Evolutionary conservation across 2,113 vertebrate species (phyloP).

Genomic region (Puntigrus tetrazona): DNA sequence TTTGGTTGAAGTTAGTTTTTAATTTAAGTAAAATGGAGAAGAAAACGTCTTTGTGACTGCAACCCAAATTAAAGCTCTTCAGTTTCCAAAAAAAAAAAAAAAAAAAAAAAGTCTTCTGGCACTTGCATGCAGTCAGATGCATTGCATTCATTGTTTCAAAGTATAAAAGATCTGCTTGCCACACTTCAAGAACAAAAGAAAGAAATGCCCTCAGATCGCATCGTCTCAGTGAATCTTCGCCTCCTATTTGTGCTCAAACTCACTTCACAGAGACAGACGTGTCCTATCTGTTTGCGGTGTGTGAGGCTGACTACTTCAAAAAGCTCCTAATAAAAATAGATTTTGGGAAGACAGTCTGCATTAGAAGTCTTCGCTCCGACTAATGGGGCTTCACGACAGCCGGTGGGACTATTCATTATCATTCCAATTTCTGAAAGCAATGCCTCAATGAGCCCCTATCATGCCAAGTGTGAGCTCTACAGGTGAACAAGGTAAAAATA

Average conservation of each 20-base stretch:
- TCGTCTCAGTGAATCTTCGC: conserved; percentile 42
- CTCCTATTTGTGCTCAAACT: conserved; percentile 31
- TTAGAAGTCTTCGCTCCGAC: conserved; percentile 16
- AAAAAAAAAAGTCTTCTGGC: neutral
- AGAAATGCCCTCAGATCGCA: conserved; percentile 28
- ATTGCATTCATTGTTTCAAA: conserved; percentile 3
- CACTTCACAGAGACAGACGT: conserved; percentile 37
- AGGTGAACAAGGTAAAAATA: conserved; percentile 36
- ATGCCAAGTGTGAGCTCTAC: conserved; percentile 18
- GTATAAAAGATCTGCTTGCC: conserved; percentile 18
- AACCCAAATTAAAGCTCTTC: neutral
- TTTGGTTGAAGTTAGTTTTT: neutral
- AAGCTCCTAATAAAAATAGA: conserved; percentile 41
- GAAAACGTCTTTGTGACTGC: neutral
- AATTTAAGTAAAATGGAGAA: neutral
- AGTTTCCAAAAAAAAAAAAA: neutral
- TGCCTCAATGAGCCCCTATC: conserved; percentile 7
- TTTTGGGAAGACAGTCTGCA: conserved; percentile 7
- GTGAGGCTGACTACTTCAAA: conserved; percentile 30
- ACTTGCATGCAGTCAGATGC: conserved; percentile 21
- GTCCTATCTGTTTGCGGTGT: conserved; percentile 21
- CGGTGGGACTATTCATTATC: conserved; percentile 10
- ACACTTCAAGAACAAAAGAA: conserved; percentile 30
- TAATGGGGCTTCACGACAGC: conserved; percentile 19
- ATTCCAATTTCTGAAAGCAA: conserved; percentile 22